Conservation (phyloP, 2,888 invertebrate species). For the Exephanes ischioxanthus region DNA sequence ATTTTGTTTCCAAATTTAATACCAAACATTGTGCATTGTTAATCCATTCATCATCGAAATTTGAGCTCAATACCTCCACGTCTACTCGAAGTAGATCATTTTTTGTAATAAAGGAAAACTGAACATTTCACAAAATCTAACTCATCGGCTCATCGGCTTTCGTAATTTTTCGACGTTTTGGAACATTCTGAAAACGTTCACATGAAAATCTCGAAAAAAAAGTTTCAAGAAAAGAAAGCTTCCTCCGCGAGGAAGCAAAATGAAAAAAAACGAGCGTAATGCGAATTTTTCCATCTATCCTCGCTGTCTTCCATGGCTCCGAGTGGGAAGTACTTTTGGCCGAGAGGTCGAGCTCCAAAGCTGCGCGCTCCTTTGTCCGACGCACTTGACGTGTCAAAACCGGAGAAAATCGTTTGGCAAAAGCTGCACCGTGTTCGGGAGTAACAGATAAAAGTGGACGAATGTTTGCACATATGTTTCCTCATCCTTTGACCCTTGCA, state of each 20-base stretch:
- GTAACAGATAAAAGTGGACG: slow-evolving; percentile 19
- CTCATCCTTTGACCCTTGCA: not conserved
- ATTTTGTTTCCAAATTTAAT: too few species aligned
- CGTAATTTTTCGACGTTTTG: not conserved
- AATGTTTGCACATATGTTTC: slow-evolving; percentile 17
- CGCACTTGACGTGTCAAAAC: not conserved
- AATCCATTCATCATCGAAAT: too few species aligned
- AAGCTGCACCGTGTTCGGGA: not conserved
- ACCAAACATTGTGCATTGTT: too few species aligned
- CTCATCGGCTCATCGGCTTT: not conserved
- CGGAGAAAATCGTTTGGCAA: slow-evolving; percentile 16
- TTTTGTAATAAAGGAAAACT: too few species aligned
- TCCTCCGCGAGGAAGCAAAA: not conserved
- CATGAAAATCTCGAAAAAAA: too few species aligned
- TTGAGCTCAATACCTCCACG: too few species aligned
- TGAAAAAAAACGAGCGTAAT: not conserved
- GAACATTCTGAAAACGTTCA: too few species aligned
- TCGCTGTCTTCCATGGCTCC: not conserved
- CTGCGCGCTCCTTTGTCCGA: not conserved
- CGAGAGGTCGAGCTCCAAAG: slow-evolving; percentile 1
- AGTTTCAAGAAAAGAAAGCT: too few species aligned
- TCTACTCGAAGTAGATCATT: too few species aligned
- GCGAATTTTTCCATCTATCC: not conserved
- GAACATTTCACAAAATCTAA: too few species aligned
- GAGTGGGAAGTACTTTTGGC: not conserved